phyloP scores from a whole-genome alignment of 2,797 vertebrate species.

The Neostethus bicornis region DNA sequence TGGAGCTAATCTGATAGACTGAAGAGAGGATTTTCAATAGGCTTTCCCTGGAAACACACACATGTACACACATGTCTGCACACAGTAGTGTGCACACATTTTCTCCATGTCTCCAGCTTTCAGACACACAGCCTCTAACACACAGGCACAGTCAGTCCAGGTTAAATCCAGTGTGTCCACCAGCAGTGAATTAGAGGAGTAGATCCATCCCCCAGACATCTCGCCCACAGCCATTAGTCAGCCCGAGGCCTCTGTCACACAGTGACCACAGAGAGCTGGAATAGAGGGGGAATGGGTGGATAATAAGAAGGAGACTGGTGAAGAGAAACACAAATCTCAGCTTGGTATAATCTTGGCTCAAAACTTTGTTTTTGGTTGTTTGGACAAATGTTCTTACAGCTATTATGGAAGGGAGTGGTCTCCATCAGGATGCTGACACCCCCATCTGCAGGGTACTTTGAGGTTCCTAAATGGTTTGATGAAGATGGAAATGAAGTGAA shows the following conservation, averaged over 20 bases:
- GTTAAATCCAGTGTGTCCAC: constrained; percentile 66
- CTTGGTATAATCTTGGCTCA: constrained; percentile 22
- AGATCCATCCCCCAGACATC: constrained; percentile 61
- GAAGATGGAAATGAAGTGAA: neutral
- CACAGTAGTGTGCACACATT: constrained; percentile 28
- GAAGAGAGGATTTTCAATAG: constrained; percentile 68
- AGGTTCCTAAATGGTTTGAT: too few species aligned
- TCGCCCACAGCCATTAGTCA: constrained; percentile 71
- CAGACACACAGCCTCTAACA: constrained; percentile 50
- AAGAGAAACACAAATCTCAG: constrained; percentile 28
- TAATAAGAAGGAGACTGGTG: constrained; percentile 74
- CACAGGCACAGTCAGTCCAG: constrained; percentile 46
- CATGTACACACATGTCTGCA: constrained; percentile 20
- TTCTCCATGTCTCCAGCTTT: constrained; percentile 24
- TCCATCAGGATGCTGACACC: too few species aligned
- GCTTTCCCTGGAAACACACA: constrained; percentile 52
- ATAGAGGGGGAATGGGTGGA: constrained; percentile 37
- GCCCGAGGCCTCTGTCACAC: constrained; percentile 75
- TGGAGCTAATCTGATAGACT: constrained; percentile 78
- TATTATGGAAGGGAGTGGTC: too few species aligned
- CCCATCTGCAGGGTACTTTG: too few species aligned
- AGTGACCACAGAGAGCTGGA: constrained; percentile 56
- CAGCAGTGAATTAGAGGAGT: constrained; percentile 57
- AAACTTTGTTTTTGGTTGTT: constrained; percentile 12
- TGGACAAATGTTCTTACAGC: too few species aligned